These are phyloP conservation scores for Mycalesis mineus DNA, from an alignment of 2,888 invertebrate species.

Conservation along the genomic window DNA sequence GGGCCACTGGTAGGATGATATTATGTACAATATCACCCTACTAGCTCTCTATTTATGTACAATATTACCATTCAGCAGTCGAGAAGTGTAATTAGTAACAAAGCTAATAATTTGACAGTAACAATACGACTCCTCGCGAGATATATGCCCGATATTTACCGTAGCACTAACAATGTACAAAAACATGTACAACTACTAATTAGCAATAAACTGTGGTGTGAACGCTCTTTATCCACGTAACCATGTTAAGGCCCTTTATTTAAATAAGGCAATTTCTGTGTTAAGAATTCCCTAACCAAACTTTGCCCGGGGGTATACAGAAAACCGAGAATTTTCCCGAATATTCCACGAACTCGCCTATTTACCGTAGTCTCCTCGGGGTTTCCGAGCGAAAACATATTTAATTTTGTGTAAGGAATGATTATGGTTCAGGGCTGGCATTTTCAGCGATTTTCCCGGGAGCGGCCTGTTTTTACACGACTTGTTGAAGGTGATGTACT, in stretches of 20 bases:
- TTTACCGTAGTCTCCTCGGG: conserved; percentile 5
- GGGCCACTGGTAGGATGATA: too few relatives aligned
- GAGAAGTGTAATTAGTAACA: too few relatives aligned
- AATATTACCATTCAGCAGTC: too few relatives aligned
- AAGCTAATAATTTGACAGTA: too few relatives aligned
- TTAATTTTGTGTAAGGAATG: conserved; percentile 3
- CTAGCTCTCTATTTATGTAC: too few relatives aligned
- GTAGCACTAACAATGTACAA: too few relatives aligned
- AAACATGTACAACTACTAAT: too few relatives aligned
- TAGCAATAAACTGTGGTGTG: not conserved
- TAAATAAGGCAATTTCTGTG: conserved; percentile 5
- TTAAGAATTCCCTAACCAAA: conserved; percentile 6
- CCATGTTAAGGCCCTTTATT: conserved; percentile 4
- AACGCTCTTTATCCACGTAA: not conserved
- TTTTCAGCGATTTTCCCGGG: not conserved
- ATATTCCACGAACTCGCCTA: conserved; percentile 3
- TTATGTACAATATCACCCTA: too few relatives aligned
- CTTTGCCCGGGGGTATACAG: conserved; percentile 1
- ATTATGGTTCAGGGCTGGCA: not conserved
- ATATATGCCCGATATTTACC: too few relatives aligned
- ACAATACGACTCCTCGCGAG: too few relatives aligned
- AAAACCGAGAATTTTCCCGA: conserved; percentile 5
- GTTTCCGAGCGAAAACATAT: conserved; percentile 6
- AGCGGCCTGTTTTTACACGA: not conserved
- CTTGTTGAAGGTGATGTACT: too few relatives aligned